Base-by-base conservation (phyloP, 92 coral and sea anemone species). In the Diadumene lineata region DNA sequence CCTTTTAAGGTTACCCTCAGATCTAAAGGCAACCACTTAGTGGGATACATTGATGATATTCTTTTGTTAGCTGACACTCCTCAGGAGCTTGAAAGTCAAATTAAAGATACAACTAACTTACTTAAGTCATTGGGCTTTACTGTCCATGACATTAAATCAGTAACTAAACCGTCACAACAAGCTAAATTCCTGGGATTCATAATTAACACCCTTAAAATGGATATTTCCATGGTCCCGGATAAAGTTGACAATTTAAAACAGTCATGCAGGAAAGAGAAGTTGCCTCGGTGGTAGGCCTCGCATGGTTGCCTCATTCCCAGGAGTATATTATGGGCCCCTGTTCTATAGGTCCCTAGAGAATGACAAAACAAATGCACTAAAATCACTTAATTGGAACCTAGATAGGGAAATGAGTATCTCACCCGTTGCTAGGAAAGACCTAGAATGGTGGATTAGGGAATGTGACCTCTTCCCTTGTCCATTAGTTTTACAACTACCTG, bases 61-160 rank as follows among this genome's bases (percentile, higher is more conserved):
- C n/a, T n/a, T n/a, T n/a, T n/a, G n/a, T n/a, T n/a, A n/a, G n/a
- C n/a, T n/a, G n/a, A n/a, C n/a, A n/a, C 63, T 11, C 79, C 84
- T 27, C 60, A 56, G 29, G 56, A 67, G 69, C 33, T 82, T 34
- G 31, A 65, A 10, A 25, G 56, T 23, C 76, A 60, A 28, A 61
- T 75, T 18, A 46, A 50, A 21, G 70, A 76, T 18, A 58, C 87
- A 21, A 56, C 68, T 48, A 32, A 74, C 57, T 50, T 82, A 32
- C 77, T 82, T 8, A 57, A 28, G 51, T 60, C 77, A 25, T 71
- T 82, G 65, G 87, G 87, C 21, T 82, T 75, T 62, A 82, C 78
- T 30, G 72, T 82, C 23, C 82, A 82, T 62, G 82, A 82, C 6
- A 24, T 64, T 11, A 82, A 82, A 76, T 82, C 82, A 65, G 71